These are phyloP conservation scores for Cossypha caffra DNA, from an alignment of 2,797 vertebrate species.

Conservation along the genomic window DNA sequence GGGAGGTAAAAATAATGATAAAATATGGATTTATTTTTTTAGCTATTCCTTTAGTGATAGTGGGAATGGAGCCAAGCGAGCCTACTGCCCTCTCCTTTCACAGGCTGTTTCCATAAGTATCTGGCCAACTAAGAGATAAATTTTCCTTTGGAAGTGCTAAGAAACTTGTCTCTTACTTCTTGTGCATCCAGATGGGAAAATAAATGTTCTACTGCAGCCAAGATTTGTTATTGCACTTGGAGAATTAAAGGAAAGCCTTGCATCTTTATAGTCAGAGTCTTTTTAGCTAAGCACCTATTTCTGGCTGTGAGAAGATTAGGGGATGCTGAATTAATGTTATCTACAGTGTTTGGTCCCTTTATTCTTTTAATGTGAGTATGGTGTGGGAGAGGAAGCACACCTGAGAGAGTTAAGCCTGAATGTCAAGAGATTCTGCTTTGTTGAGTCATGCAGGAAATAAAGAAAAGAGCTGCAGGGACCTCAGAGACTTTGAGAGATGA, in stretches of 20 bases:
- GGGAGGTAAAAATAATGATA: slow-evolving; percentile 68
- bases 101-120: background rate
- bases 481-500: background rate
- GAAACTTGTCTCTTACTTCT: background rate
- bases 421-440: background rate
- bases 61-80: background rate
- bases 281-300: background rate
- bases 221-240: background rate
- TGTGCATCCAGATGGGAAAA: background rate
- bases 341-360: background rate
- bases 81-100: background rate
- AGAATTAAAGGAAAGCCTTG: background rate
- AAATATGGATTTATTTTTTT: slow-evolving; percentile 54
- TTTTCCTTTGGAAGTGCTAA: slow-evolving; percentile 11
- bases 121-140: slow-evolving; percentile 13
- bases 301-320: background rate
- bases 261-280: background rate
- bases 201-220: background rate
- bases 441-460: background rate
- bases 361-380: background rate
- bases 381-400: background rate
- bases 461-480: background rate
- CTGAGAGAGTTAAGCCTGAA: background rate
- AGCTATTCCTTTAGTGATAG: slow-evolving; percentile 51
- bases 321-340: background rate